Percentiles rank a stretch among this genome's conserved stretches.
These are phyloP conservation scores for Orussus abietinus DNA, from an alignment of 1,140 invertebrate species.

Conservation along the genomic window DNA sequence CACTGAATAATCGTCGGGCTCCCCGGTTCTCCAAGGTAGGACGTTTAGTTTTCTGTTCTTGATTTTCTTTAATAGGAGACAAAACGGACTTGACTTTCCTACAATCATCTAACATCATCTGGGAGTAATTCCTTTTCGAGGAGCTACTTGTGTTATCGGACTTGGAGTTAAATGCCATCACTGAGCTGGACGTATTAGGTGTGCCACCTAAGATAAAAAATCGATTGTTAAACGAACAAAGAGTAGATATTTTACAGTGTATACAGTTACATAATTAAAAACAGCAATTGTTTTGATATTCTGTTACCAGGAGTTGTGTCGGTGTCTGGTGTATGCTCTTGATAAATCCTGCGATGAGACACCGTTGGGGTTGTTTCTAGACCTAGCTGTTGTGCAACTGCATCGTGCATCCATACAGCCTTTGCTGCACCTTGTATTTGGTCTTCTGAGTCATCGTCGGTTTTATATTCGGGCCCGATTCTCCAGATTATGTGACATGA, in stretches of 20 bases:
- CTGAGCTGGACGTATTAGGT: too few species aligned
- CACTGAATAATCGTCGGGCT: constrained; percentile 44
- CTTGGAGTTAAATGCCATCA: neutral
- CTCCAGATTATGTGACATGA: constrained; percentile 73
- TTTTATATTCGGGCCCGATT: constrained; percentile 56
- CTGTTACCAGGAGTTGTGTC: constrained; percentile 25
- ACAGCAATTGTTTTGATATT: constrained; percentile 5
- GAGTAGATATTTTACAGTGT: too few species aligned
- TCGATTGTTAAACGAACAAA: too few species aligned
- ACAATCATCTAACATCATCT: constrained; percentile 30
- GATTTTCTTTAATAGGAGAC: constrained; percentile 46
- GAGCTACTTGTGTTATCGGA: constrained; percentile 11
- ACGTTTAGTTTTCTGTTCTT: constrained; percentile 37
- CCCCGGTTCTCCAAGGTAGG: constrained; percentile 41
- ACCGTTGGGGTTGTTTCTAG: constrained; percentile 38
- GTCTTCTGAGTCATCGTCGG: constrained; percentile 49
- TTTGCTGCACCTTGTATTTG: constrained; percentile 57
- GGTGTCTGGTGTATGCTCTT: constrained; percentile 30
- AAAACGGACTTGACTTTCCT: constrained; percentile 36
- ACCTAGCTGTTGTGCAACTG: constrained; percentile 18
- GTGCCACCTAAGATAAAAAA: too few species aligned
- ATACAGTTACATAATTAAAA: too few species aligned
- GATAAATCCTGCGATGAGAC: constrained; percentile 13
- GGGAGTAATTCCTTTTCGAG: constrained; percentile 34
- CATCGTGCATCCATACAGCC: constrained; percentile 31